phyloP scores from a whole-genome alignment of 2,113 vertebrate genomes.

The Neodon shergylaensis region DNA sequence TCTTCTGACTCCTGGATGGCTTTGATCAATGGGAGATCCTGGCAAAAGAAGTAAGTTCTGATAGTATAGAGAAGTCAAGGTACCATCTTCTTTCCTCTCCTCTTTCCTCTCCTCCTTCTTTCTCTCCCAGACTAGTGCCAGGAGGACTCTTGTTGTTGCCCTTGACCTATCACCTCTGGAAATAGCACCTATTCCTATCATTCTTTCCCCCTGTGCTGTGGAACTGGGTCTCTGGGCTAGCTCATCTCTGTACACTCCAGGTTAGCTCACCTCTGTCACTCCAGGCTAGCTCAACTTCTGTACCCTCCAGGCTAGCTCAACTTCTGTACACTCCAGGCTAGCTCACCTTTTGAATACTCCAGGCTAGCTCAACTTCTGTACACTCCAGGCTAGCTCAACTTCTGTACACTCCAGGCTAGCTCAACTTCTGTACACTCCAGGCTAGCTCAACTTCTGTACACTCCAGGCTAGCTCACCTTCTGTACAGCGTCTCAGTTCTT shows the following conservation, averaged over 20 bases:
- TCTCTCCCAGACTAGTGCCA: not conserved
- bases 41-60: not conserved
- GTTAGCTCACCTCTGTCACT: not conserved
- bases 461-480: not conserved
- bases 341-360: not conserved
- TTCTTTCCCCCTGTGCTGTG: not conserved
- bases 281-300: not conserved
- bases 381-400: not conserved
- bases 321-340: not conserved
- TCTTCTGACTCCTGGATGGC: not conserved
- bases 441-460: not conserved
- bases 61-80: not conserved
- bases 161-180: not conserved
- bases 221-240: not conserved
- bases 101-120: rapidly evolving
- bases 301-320: not conserved
- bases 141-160: not conserved
- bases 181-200: not conserved
- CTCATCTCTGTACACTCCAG: not conserved
- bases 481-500: not conserved
- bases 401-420: not conserved
- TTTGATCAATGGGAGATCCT: not conserved
- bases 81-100: rapidly evolving
- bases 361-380: not conserved
- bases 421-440: not conserved